Conservation (phyloP, 2,113 vertebrate genomes). For the Bos javanicus region DNA sequence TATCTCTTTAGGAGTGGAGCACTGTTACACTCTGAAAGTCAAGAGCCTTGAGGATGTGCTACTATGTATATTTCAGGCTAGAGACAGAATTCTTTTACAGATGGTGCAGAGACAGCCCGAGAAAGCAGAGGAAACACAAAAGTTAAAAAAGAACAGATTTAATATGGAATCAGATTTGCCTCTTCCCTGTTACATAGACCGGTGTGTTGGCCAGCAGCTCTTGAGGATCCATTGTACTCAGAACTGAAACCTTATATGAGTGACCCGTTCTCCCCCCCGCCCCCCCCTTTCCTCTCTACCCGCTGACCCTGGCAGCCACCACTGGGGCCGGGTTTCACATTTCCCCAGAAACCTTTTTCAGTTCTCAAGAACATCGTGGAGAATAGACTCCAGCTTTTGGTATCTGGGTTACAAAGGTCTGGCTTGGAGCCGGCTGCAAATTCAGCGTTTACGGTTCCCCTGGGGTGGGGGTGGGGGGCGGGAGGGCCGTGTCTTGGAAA, state of each 20-base stretch:
- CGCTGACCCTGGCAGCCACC: neutral
- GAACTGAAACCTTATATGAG: neutral
- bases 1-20: neutral
- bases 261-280: neutral
- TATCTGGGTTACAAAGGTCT: neutral
- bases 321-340: neutral
- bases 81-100: neutral
- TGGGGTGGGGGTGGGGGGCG: neutral
- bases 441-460: neutral
- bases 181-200: neutral
- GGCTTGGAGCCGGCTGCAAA: neutral
- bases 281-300: neutral
- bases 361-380: neutral
- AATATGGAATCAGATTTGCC: neutral
- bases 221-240: fast-evolving
- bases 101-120: fast-evolving
- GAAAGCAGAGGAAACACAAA: neutral
- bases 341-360: neutral
- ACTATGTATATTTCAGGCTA: neutral
- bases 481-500: neutral
- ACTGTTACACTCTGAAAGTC: neutral
- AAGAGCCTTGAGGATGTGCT: neutral
- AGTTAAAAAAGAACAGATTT: neutral
- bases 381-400: too few species aligned
- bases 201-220: neutral